Evolutionary conservation across 2,888 invertebrate genomes (phyloP).

Genomic region (Spodoptera exigua): DNA sequence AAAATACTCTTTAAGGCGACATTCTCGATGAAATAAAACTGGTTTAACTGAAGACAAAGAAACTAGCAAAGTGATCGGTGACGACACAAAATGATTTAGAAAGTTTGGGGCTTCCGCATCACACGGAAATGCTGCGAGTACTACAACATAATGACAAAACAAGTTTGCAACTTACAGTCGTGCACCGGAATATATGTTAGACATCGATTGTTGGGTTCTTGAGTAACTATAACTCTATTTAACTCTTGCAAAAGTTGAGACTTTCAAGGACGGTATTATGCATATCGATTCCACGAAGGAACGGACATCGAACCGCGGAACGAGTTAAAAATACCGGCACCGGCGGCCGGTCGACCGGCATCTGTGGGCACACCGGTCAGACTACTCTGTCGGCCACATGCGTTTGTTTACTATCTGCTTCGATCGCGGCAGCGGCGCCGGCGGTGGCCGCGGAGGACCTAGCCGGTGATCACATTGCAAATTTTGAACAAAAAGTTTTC

Average conservation of each 20-base stretch:
- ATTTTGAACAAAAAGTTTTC: constrained; percentile 67
- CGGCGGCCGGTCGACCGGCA: constrained; percentile 83
- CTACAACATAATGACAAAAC: constrained; percentile 66
- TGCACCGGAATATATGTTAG: constrained; percentile 63
- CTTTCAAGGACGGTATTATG: constrained; percentile 84
- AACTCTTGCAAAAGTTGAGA: constrained; percentile 75
- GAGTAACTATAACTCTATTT: constrained; percentile 68
- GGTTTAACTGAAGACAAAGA: constrained; percentile 62
- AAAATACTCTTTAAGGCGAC: constrained; percentile 74
- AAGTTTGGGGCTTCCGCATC: constrained; percentile 70
- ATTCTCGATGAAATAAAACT: constrained; percentile 71
- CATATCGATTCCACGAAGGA: constrained; percentile 86
- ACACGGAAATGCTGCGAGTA: constrained; percentile 62
- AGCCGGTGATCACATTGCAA: constrained; percentile 57
- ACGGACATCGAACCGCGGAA: constrained; percentile 88
- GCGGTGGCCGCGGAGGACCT: constrained; percentile 62
- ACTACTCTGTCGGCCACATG: constrained; percentile 85
- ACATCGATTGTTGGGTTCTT: constrained; percentile 65
- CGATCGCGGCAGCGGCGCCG: constrained; percentile 69
- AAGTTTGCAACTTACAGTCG: constrained; percentile 79
- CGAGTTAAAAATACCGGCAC: constrained; percentile 88
- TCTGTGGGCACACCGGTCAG: constrained; percentile 86
- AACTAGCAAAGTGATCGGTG: constrained; percentile 64
- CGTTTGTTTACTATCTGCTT: constrained; percentile 87
- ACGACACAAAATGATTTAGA: constrained; percentile 70